phyloP scores from a whole-genome alignment of 2,888 invertebrate species.

The Syrista parreyssii region DNA sequence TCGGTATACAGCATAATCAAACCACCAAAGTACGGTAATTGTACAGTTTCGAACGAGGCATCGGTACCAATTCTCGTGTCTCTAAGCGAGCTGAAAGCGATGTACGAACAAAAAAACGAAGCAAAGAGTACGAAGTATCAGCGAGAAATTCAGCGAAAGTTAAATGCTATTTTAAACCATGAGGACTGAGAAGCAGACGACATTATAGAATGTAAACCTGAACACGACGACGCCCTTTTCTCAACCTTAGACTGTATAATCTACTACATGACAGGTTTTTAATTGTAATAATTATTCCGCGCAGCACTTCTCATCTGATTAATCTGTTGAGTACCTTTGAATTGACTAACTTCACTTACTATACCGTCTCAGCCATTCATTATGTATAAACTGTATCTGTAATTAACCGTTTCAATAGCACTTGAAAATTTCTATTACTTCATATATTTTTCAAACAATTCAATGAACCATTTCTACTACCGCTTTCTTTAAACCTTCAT shows the following conservation, averaged over 20 bases:
- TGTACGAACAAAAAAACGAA: constrained; percentile 8
- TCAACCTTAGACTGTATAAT: constrained; percentile 12
- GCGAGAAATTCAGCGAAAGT: constrained; percentile 6
- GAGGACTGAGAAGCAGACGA: constrained; percentile 26
- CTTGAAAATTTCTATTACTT: too few relatives aligned
- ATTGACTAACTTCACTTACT: too few relatives aligned
- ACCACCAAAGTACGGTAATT: constrained; percentile 29
- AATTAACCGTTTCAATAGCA: too few relatives aligned
- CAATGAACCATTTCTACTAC: too few relatives aligned
- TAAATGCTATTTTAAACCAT: constrained; percentile 12
- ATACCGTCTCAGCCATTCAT: too few relatives aligned
- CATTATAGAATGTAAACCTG: constrained; percentile 4
- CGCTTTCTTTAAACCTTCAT: too few relatives aligned
- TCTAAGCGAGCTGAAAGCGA: constrained; percentile 23
- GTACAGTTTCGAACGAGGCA: constrained; percentile 22
- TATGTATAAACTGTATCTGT: too few relatives aligned
- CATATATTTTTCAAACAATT: too few relatives aligned
- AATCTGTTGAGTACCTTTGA: too few relatives aligned
- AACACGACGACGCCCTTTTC: constrained; percentile 13
- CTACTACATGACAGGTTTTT: constrained; percentile 21
- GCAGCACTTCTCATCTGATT: too few relatives aligned
- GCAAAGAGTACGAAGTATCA: constrained; percentile 9
- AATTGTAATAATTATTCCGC: too few relatives aligned
- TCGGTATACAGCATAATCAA: constrained; percentile 18
- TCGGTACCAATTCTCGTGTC: constrained; percentile 11